Percentiles rank a stretch among this genome's conserved stretches.
These are phyloP conservation scores for Pseudochromis fuscus DNA, from an alignment of 2,797 vertebrate genomes.

Conservation along the genomic window DNA sequence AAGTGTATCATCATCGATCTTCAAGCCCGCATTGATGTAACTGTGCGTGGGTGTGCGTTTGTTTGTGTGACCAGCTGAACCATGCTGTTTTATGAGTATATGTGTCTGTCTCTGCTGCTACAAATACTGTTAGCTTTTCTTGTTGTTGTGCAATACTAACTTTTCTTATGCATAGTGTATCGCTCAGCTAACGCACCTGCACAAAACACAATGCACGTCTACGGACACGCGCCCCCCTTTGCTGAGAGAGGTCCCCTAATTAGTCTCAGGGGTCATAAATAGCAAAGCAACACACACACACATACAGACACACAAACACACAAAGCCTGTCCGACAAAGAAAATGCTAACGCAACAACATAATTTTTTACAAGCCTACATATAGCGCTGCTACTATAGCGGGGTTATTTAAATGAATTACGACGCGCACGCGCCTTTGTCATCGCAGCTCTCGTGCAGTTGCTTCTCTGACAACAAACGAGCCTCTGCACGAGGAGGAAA, in stretches of 20 bases:
- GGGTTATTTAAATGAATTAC: conserved; percentile 4
- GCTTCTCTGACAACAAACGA: background rate
- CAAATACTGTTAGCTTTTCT: no score
- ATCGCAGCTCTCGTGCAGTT: background rate
- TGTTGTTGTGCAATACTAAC: no score
- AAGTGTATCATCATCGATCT: no score
- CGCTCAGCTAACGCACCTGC: no score
- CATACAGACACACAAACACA: conserved; percentile 18
- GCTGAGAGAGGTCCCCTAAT: conserved; percentile 14
- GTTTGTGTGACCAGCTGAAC: background rate
- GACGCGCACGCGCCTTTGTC: conserved; percentile 29
- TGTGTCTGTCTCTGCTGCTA: background rate
- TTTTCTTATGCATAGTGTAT: no score
- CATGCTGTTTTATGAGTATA: no score
- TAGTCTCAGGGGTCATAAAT: conserved; percentile 18
- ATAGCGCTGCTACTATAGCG: no score
- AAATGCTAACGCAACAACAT: background rate
- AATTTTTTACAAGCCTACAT: background rate
- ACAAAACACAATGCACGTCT: background rate
- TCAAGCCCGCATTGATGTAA: background rate
- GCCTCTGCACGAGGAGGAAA: background rate
- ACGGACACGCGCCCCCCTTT: background rate
- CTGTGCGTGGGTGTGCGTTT: background rate
- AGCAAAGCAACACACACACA: conserved; percentile 19
- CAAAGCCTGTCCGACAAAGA: background rate